A percentile compares a stretch with the other conserved stretches of the same genome.
Conservation (phyloP, 2,113 vertebrate species). For the Hypanus sabinus region DNA sequence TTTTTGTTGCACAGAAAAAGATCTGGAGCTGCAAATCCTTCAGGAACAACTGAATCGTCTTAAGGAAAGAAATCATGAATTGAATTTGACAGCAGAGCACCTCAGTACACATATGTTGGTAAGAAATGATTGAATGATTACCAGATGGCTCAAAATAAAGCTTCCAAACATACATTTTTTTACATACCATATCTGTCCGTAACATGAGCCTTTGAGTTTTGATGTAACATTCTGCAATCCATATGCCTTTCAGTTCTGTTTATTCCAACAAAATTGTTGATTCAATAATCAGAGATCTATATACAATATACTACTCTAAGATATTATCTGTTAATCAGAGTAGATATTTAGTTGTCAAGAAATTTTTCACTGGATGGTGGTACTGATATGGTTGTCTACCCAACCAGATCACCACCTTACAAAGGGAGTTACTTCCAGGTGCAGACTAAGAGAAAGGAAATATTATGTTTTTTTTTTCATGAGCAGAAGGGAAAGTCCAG, state of each 20-base stretch:
- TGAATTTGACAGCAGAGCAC: slow-evolving; percentile 26
- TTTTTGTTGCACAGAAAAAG: slow-evolving; percentile 15
- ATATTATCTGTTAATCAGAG: background rate
- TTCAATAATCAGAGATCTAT: background rate
- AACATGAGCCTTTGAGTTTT: background rate
- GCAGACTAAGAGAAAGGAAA: background rate
- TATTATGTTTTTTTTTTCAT: background rate
- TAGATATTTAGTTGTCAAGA: background rate
- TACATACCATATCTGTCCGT: background rate
- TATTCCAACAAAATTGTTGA: background rate
- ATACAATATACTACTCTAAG: background rate
- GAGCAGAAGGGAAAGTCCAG: background rate
- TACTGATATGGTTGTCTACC: background rate
- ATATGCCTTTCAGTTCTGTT: background rate
- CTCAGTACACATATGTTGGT: slow-evolving; percentile 30
- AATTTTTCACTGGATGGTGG: background rate
- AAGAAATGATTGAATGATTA: background rate
- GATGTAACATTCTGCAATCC: background rate
- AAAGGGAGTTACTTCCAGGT: background rate
- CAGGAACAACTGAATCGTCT: slow-evolving; percentile 31
- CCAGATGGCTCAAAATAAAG: background rate
- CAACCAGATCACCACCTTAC: no score
- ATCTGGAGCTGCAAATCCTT: slow-evolving; percentile 17
- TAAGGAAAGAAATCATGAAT: slow-evolving; percentile 25
- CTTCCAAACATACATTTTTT: background rate